A percentile compares a stretch with the other conserved stretches of the same genome.
Evolutionary conservation across 2,888 invertebrate species (phyloP).

Genomic region (Drosophila cracens): DNA sequence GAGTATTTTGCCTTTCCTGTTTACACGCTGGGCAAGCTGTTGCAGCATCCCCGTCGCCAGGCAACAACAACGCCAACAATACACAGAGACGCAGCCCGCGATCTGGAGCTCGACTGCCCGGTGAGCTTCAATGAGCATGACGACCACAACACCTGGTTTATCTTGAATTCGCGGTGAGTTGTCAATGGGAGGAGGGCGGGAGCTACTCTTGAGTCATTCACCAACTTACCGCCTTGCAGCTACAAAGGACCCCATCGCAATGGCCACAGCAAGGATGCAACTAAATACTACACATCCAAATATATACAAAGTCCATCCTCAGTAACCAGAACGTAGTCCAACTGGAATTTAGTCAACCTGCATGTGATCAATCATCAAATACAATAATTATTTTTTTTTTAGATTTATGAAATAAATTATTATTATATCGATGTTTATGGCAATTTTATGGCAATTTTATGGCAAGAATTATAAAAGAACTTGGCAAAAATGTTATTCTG

Average conservation of each 20-base stretch:
- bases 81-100: not conserved
- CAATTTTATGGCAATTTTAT: too few species aligned
- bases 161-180: conserved; percentile 78
- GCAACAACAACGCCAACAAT: not conserved
- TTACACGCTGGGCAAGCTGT: conserved; percentile 73
- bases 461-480: too few species aligned
- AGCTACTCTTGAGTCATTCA: accelerated
- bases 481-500: not conserved
- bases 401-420: conserved; percentile 1
- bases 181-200: not conserved
- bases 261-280: conserved; percentile 5
- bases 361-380: not conserved
- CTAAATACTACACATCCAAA: conserved; percentile 68
- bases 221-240: conserved; percentile 39
- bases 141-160: conserved; percentile 72
- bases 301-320: conserved; percentile 40
- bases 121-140: conserved; percentile 22
- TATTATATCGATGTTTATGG: too few species aligned
- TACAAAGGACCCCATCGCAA: conserved; percentile 74
- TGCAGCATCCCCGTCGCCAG: conserved; percentile 39
- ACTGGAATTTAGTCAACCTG: not conserved
- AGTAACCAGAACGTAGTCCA: conserved; percentile 7
- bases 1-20: conserved; percentile 79
- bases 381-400: not conserved
- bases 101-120: not conserved